Percentiles rank a stretch among this genome's conserved stretches.
phyloP scores from a whole-genome alignment of 2,797 vertebrate species.

The Sparidentex hasta region DNA sequence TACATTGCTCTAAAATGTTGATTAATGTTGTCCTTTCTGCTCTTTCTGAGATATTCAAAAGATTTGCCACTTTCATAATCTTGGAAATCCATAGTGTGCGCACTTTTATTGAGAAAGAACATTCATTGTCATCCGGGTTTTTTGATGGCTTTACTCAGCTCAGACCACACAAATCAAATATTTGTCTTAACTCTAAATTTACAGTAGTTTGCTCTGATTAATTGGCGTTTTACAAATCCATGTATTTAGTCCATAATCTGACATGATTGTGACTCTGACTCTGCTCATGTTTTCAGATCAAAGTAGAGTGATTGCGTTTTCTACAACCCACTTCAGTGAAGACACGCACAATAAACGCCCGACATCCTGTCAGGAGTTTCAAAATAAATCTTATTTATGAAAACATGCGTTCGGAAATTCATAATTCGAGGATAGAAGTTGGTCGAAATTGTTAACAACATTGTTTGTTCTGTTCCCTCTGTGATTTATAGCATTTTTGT shows the following conservation, averaged over 20 bases:
- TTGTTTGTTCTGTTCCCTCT: neutral
- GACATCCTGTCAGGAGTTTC: slow-evolving; percentile 4
- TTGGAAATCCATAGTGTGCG: no score
- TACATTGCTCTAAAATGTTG: fast-evolving
- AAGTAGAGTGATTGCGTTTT: neutral
- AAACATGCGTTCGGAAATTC: neutral
- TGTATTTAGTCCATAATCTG: no score
- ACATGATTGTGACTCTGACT: no score
- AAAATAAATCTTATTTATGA: slow-evolving; percentile 5
- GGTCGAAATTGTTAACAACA: neutral
- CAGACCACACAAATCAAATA: neutral
- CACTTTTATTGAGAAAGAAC: slow-evolving; percentile 20
- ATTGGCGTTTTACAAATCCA: neutral
- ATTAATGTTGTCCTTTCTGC: fast-evolving
- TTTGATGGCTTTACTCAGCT: neutral
- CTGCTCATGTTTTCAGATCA: neutral
- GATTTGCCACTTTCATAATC: no score
- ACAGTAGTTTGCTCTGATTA: no score
- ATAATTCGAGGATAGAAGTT: fast-evolving
- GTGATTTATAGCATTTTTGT: fast-evolving
- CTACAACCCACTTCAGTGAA: neutral
- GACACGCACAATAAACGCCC: fast-evolving
- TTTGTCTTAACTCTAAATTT: neutral
- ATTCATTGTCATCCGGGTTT: neutral
- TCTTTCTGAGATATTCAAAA: neutral